These are phyloP conservation scores for Augochlorella aurata DNA, from an alignment of 2,888 invertebrate species.

Conservation along the genomic window DNA sequence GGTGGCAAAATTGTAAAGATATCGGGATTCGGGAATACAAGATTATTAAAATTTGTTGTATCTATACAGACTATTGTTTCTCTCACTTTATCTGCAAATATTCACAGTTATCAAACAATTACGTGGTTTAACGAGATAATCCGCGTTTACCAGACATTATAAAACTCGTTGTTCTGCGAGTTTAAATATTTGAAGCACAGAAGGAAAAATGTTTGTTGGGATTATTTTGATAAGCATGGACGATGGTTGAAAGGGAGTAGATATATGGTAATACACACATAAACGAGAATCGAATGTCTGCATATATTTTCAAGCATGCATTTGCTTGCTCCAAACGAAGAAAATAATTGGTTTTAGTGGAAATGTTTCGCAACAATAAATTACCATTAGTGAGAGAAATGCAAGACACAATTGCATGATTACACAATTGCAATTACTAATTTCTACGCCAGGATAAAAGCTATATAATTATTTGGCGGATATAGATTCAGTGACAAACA, in stretches of 20 bases:
- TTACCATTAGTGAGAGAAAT: neutral
- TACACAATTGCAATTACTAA: neutral
- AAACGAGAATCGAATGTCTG: neutral
- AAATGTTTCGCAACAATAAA: neutral
- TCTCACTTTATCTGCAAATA: conserved; percentile 14
- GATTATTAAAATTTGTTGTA: conserved; percentile 30
- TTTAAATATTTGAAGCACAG: conserved; percentile 1
- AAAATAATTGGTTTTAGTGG: neutral
- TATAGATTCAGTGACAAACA: neutral
- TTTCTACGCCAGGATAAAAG: neutral
- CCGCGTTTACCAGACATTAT: conserved; percentile 7
- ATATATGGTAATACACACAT: neutral
- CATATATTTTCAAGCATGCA: neutral
- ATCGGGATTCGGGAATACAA: neutral
- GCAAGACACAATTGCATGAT: neutral
- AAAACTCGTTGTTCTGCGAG: neutral
- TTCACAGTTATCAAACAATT: conserved; percentile 16
- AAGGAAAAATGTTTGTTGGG: conserved; percentile 3
- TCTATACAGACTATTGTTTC: conserved; percentile 25
- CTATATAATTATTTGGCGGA: neutral
- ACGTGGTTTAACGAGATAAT: conserved; percentile 13
- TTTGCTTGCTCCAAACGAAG: neutral
- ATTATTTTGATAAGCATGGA: conserved; percentile 1
- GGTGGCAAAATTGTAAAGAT: neutral
- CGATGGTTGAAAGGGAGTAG: neutral